Base-by-base conservation (phyloP, 1,140 invertebrate species). In the Phenacoccus solenopsis region DNA sequence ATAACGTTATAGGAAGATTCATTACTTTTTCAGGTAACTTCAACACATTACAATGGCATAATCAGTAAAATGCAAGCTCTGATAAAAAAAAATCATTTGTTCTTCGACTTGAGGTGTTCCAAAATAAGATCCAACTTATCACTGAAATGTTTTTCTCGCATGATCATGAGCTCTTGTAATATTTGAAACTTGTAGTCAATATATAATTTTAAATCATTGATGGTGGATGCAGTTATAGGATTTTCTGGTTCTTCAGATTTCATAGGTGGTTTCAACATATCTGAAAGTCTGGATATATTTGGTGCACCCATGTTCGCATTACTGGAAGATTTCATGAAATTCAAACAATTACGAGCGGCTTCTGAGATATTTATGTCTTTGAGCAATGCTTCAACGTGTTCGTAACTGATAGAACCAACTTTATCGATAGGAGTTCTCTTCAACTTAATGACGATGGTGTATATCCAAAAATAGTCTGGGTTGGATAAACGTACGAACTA, bases 111-210 rank as follows among this genome's bases (percentile, higher is more conserved):
- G 22, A 64, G 4, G 59, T 64, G 25, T 10, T 64, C 59, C 16
- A 64, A 24, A 25, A 64, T 64, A 1, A 64, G 25, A 16, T 64
- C 59, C 5, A 64, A 9, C 25, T 64, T 64, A 25, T 64, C 59
- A 22, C 7, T 1, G 25, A 64, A 27, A 27, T 64, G 21, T 24
- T 27, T 24, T 20, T 64, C 59, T 10, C 59, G 10, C 21, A 64
- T 24, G 4, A 64, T 64, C 2, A 64, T 25, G 2, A 64, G 16
- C 9, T 64, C 59, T 4, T 3, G 22, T 10, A 64, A 27, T 3
- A 64, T 27, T 24, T 64, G 59, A 27, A 64, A 64, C 22, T 64
- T 64, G 16, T 64, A 27, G 16, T 64, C 59, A 10, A 64, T 64
- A 27, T 64, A 64, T 3, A 20, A 2, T 64, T 64, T 64, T 4